Base-by-base conservation (phyloP, 2,888 invertebrate genomes). In the Plebejus argus region DNA sequence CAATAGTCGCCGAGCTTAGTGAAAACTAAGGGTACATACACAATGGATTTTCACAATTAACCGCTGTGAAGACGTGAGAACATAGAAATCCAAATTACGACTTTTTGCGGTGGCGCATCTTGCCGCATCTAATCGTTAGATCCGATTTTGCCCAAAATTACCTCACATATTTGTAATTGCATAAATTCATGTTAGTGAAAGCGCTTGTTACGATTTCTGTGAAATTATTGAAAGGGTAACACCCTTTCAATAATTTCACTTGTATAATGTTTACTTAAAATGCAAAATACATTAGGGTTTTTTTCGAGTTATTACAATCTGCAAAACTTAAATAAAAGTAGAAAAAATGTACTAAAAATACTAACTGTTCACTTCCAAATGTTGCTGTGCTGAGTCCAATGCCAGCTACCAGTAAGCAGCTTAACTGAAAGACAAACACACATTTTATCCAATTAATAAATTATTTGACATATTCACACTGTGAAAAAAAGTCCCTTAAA, bases 351-450 rank as follows among this genome's bases (percentile, higher is more conserved):
- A 86, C 84, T 85, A 84, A 83, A 28, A 6, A 89, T 92, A 94
- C 94, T 93, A 89, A 94, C 94, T 93, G 93, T 91, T 93, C 92
- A 87, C 88, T 86, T 87, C 93, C 93, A 87, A 94, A 94, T 88
- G 94, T 94, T 89, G 93, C 93, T 85, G 89, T 85, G 91, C 91
- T 89, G 88, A 91, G 87, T 83, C 91, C 92, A 89, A 91, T 83
- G 88, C 89, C 86, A 88, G 91, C 90, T 88, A 92, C 90, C 81
- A 93, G 89, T 82, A 90, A 86, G 85, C 91, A 88, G 90, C 90
- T 87, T 82, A 92, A 88, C 93, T 94, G 93, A 90, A 93, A 94
- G 88, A 85, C 88, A 89, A 10, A 89, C 81, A 86, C 77, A 79
- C 33, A 76, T 66, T 77, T 77, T 70, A 35, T 58, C 35, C 28